Base-by-base conservation (phyloP, 2,888 invertebrate species). In the Ceriagrion tenellum region DNA sequence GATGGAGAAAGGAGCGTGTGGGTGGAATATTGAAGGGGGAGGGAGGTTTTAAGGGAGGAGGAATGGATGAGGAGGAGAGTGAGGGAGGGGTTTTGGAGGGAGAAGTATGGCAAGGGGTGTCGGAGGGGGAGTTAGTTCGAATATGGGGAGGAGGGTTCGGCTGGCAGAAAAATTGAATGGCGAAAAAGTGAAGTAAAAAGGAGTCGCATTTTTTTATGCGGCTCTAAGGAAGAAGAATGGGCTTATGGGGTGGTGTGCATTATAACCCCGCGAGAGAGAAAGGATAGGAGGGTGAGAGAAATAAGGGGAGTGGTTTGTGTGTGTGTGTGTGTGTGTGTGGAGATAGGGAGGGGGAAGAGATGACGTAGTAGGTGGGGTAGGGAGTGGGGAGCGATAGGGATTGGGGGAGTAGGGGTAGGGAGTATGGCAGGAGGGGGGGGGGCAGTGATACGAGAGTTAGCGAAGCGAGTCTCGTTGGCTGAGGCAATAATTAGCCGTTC, bases 151-250 rank as follows among this genome's bases (percentile, higher is more conserved):
- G 47, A 47, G n/a, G 63, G 69, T 40, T 69, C 63, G 93, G 69
- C 40, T 93, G 63, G 93, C 40, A 93, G 93, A 93, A 93, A 93
- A 93, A 93, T 93, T 93, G 93, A 93, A 93, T 93, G 93, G 93
- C 69, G 93, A 93, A 93, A 47, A 93, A 93, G 63, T 69, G 93
- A 69, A 69, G 93, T 93, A 93, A 69, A 93, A 93, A 93, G 93
- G 93, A 93, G 93, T 93, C 93, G 93, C 93, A 69, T 93, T 93
- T 93, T 93, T 59, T 93, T 69, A 93, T 93, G 93, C 93, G 69
- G 93, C 93, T 93, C 93, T 93, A 93, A 93, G 93, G 93, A 93
- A 93, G 93, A 93, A 93, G 93, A 93, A 93, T 93, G 93, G 81
- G 93, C 69, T 59, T 93, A 93, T 93, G 91, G 91, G 91, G 40